A percentile compares a stretch with the other conserved stretches of the same genome.
Evolutionary conservation across 2,797 vertebrate species (phyloP).

Genomic region (Gymnoscopelus braueri): DNA sequence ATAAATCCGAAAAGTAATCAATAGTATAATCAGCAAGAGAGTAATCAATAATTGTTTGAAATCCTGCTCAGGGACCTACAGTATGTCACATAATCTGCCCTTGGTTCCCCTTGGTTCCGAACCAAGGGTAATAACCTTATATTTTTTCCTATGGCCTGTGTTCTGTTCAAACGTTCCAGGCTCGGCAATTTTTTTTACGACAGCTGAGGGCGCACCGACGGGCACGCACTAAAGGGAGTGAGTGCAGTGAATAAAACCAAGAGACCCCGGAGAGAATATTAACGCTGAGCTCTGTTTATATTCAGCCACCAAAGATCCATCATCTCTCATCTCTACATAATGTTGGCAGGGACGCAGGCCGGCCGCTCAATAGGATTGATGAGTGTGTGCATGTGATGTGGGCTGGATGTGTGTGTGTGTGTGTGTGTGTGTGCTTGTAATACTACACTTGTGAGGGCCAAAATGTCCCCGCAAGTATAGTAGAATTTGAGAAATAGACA

Average conservation of each 20-base stretch:
- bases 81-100: too few species aligned
- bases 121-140: too few species aligned
- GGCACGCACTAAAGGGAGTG: background rate
- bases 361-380: constrained; percentile 10
- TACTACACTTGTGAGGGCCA: background rate
- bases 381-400: background rate
- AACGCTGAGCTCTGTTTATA: constrained; percentile 2
- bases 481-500: too few species aligned
- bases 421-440: background rate
- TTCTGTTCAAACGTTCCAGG: background rate
- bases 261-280: constrained; percentile 8
- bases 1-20: too few species aligned
- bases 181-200: background rate
- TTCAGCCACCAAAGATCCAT: constrained; percentile 14
- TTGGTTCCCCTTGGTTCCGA: too few species aligned
- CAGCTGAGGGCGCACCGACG: too few species aligned
- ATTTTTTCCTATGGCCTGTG: background rate
- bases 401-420: background rate
- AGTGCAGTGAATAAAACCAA: background rate
- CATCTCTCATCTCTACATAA: constrained; percentile 13
- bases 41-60: too few species aligned
- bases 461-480: too few species aligned
- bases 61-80: too few species aligned
- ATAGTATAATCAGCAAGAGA: too few species aligned
- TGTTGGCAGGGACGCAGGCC: background rate